phyloP scores from a whole-genome alignment of 2,113 vertebrate species.

The Marcusenius ussheri region DNA sequence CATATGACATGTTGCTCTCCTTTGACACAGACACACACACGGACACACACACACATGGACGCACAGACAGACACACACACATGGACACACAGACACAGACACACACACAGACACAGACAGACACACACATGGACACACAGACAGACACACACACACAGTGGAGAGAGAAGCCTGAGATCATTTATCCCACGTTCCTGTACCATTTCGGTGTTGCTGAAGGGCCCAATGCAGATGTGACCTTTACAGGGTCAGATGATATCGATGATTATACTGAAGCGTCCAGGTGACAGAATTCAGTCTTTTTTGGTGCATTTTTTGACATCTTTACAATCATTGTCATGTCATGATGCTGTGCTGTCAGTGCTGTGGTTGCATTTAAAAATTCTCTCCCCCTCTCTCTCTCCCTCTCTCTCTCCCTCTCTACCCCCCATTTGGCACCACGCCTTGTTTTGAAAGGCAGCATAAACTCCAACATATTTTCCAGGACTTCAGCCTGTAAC shows the following conservation, averaged over 20 bases:
- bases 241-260: background rate
- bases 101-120: background rate
- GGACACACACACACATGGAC: background rate
- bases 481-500: slow-evolving; percentile 47
- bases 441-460: slow-evolving; percentile 45
- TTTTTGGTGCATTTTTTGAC: background rate
- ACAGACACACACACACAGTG: background rate
- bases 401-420: slow-evolving; percentile 10
- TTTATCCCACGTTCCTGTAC: background rate
- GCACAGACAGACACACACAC: background rate
- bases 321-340: background rate
- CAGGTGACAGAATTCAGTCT: background rate
- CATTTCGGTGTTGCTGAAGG: background rate
- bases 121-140: background rate
- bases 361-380: background rate
- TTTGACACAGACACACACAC: background rate
- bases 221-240: background rate
- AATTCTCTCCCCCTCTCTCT: background rate
- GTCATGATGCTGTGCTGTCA: background rate
- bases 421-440: slow-evolving; percentile 15
- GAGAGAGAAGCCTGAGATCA: background rate
- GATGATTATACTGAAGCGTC: background rate
- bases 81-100: background rate
- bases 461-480: slow-evolving; percentile 49
- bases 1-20: background rate